These are phyloP conservation scores for Coregonus ussuriensis DNA, from an alignment of 2,797 vertebrate genomes.

Conservation along the genomic window DNA sequence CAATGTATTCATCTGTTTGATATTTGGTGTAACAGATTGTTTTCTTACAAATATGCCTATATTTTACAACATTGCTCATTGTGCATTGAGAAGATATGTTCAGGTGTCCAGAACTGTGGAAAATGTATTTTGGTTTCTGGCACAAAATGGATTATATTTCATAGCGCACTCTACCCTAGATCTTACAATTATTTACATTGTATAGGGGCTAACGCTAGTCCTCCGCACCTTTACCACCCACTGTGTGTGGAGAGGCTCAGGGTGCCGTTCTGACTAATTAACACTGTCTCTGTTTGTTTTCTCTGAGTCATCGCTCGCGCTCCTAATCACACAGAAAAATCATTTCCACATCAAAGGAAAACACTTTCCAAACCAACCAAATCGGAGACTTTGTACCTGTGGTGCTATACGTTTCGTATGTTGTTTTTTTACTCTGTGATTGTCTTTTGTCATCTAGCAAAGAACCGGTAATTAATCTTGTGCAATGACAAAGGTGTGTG, in stretches of 20 bases:
- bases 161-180: conserved; percentile 33
- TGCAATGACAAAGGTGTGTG: background rate
- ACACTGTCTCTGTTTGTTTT: conserved; percentile 69
- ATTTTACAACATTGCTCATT: conserved; percentile 23
- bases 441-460: conserved; percentile 45
- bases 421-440: conserved; percentile 53
- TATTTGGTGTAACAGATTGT: background rate
- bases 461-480: background rate
- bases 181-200: conserved; percentile 36
- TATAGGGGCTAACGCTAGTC: background rate
- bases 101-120: background rate
- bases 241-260: conserved; percentile 17
- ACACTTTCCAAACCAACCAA: conserved; percentile 56
- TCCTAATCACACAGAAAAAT: conserved; percentile 66
- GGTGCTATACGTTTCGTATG: conserved; percentile 48
- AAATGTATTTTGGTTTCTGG: conserved; percentile 12
- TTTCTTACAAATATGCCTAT: background rate
- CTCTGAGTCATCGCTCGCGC: conserved; percentile 53
- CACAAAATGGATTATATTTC: conserved; percentile 7
- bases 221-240: no score
- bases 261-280: conserved; percentile 58
- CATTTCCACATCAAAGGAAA: conserved; percentile 69
- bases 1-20: background rate
- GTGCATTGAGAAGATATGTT: conserved; percentile 9
- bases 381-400: conserved; percentile 58